phyloP scores from a whole-genome alignment of 2,113 vertebrate genomes.

The Indicator indicator region DNA sequence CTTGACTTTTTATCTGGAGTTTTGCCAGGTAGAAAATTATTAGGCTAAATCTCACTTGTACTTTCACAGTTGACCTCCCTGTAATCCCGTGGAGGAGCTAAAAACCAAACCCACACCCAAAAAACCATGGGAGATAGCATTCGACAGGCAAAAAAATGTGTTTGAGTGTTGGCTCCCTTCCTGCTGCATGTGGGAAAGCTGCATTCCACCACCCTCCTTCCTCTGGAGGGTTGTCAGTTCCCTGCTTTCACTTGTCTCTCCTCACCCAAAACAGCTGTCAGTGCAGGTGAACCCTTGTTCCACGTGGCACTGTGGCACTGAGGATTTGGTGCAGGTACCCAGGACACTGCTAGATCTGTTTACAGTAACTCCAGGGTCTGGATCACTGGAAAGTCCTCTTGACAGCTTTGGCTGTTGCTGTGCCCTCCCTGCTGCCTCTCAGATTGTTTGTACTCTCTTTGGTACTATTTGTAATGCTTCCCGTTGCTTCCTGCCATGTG shows the following conservation, averaged over 20 bases:
- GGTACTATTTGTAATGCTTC: not conserved
- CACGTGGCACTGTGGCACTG: not conserved
- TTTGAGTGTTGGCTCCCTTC: not conserved
- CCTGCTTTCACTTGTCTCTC: not conserved
- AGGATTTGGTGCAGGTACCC: not conserved
- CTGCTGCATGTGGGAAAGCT: not conserved
- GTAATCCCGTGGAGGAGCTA: constrained; percentile 4
- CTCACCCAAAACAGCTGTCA: not conserved
- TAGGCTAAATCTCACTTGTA: constrained; percentile 35
- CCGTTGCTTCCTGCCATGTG: not conserved
- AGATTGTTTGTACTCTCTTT: not conserved
- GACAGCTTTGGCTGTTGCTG: not conserved
- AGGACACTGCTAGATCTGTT: not conserved
- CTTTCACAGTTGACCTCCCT: constrained; percentile 48
- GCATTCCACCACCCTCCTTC: not conserved
- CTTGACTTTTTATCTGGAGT: constrained; percentile 13
- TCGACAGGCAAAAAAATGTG: not conserved
- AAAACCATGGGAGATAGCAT: not conserved
- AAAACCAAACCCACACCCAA: not conserved
- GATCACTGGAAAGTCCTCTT: not conserved
- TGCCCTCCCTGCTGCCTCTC: not conserved
- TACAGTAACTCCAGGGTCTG: not conserved
- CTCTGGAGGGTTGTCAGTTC: not conserved
- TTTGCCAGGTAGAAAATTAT: constrained; percentile 34
- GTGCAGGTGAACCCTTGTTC: not conserved